Base-by-base conservation (phyloP, 2,888 invertebrate species). In the Belgica antarctica region DNA sequence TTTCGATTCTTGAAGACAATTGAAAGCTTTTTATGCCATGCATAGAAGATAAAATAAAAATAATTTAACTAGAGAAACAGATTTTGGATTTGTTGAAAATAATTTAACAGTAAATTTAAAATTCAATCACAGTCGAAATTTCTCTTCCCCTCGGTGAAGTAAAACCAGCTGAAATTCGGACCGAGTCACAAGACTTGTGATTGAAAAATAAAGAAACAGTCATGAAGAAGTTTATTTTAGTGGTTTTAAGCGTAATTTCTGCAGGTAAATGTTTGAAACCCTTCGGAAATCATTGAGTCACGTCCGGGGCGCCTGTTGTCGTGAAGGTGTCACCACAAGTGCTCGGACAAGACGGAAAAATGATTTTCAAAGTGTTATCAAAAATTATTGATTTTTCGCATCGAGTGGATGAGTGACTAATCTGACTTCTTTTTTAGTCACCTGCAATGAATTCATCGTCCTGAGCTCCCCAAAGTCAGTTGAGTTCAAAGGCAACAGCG, bases 401-500 rank as follows among this genome's bases (percentile, higher is more conserved):
- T 2, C 15, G 41, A 41, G 3, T 12, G 12, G 34, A 34, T 8
- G 12, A 34, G 34, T 34, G 7, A n/a, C n/a, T n/a, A n/a, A 34
- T 34, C 7, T 7, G 2, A 41, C 15, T 41, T 41, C 41, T n/a
- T n/a, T n/a, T 66, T 22, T 15, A 0, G 80, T 83, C 76, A 87
- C 83, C 61, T 81, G 78, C 72, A 89, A 89, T 57, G 88, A 90
- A 78, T 84, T 92, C 71, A 83, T 83, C 59, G 80, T 92, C 70
- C 80, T 91, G 70, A 85, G 87, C 76, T 83, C 83, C 74, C 90
- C 92, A 17, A 80, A 83, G 69, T 87, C 89, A 73, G 79, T 91
- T 52, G 79, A 81, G 72, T 91, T 92, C 78, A 82, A 85, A 74
- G 89, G 89, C 70, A 83, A 84, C 72, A 85, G 85, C 72, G 81